Evolutionary conservation across 2,888 invertebrate genomes (phyloP).

Genomic region (Pomacea canaliculata): DNA sequence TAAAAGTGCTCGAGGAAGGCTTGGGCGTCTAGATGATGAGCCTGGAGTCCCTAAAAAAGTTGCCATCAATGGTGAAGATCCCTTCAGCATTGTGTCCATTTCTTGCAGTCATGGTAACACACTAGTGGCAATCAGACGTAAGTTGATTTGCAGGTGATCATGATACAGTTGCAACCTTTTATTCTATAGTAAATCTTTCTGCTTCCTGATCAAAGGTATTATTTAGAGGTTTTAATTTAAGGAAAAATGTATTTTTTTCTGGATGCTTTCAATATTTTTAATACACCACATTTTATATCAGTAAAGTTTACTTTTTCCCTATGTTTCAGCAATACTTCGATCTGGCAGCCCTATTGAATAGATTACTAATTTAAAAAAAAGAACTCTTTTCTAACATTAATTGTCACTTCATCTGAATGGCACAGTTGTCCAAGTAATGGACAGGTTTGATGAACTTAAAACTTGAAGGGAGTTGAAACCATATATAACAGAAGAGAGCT

Average conservation of each 20-base stretch:
- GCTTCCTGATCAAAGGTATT: neutral
- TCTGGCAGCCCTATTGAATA: slow-evolving; percentile 32
- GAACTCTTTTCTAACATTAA: no score
- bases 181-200: neutral
- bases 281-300: no score
- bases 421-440: no score
- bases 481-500: neutral
- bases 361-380: neutral
- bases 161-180: neutral
- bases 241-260: neutral
- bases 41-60: slow-evolving; percentile 56
- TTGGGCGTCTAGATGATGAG: slow-evolving; percentile 59
- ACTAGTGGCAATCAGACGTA: slow-evolving; percentile 61
- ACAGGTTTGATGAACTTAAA: neutral
- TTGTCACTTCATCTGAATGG: no score
- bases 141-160: slow-evolving; percentile 28
- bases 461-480: neutral
- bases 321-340: slow-evolving; percentile 28
- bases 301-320: neutral
- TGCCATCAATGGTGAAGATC: slow-evolving; percentile 45
- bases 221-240: neutral
- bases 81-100: slow-evolving; percentile 56
- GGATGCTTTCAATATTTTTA: neutral
- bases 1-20: slow-evolving; percentile 64
- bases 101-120: slow-evolving; percentile 67